phyloP scores from a whole-genome alignment of 2,113 vertebrate species.

The Nyctibius bracteatus region DNA sequence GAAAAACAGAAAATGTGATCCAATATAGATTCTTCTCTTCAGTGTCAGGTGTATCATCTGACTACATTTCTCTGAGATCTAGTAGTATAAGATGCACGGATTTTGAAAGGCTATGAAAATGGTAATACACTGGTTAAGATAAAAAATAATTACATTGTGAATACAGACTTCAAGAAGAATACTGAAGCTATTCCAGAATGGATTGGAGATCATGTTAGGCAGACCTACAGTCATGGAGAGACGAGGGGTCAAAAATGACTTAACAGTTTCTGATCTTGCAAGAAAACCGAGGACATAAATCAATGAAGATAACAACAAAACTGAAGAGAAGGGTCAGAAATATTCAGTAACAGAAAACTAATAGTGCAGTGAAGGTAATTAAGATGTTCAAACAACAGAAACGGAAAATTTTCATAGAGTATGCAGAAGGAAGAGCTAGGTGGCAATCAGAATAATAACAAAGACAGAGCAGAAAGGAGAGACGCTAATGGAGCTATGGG shows the following conservation, averaged over 20 bases:
- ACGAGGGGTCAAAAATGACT: neutral
- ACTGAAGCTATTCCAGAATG: neutral
- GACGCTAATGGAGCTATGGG: neutral
- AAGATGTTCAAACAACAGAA: neutral
- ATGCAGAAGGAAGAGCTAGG: neutral
- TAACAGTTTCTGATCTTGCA: neutral
- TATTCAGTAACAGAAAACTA: constrained; percentile 3
- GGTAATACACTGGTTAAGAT: neutral
- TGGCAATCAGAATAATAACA: neutral
- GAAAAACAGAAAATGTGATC: neutral
- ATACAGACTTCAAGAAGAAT: neutral
- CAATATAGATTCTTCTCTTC: neutral
- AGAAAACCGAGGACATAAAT: neutral
- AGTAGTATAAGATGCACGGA: neutral
- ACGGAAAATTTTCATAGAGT: neutral
- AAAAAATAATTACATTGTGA: neutral
- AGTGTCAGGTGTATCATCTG: neutral
- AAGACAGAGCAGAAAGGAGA: neutral
- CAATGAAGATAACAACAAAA: neutral
- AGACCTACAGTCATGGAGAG: neutral
- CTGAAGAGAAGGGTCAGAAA: neutral
- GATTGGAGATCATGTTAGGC: neutral
- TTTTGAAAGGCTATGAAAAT: neutral
- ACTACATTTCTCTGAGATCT: neutral
- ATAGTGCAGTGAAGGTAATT: neutral